Percentiles rank a stretch among this genome's conserved stretches.
phyloP scores from a whole-genome alignment of 2,797 vertebrate species.

The Poecilia gillii region DNA sequence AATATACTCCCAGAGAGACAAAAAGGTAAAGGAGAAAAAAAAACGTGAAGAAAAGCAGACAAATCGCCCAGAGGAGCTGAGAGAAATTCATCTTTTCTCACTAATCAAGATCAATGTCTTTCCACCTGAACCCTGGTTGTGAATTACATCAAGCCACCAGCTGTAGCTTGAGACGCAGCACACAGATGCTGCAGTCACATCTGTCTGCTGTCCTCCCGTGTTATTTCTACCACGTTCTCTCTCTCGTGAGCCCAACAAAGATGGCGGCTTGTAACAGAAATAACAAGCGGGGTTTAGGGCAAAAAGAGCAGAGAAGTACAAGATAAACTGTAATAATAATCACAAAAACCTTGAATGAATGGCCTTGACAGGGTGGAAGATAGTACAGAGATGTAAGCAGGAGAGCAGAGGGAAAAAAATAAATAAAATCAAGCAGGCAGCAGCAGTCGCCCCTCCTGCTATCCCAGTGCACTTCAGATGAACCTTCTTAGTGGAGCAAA shows the following conservation, averaged over 20 bases:
- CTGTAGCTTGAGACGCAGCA: conserved; percentile 9
- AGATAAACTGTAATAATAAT: neutral
- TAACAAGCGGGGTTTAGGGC: neutral
- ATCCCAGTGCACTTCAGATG: conserved; percentile 65
- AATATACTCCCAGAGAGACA: conserved; percentile 1
- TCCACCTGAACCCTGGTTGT: conserved; percentile 21
- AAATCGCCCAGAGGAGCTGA: neutral
- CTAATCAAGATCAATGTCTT: conserved; percentile 45
- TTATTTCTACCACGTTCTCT: conserved; percentile 7
- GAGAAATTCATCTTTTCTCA: conserved; percentile 24
- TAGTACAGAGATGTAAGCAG: neutral
- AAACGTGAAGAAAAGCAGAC: neutral
- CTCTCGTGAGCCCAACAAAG: conserved; percentile 3
- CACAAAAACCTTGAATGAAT: neutral
- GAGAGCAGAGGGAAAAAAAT: neutral
- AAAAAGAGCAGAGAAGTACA: neutral
- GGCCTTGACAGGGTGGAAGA: neutral
- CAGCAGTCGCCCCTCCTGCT: conserved; percentile 39
- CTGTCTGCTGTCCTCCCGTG: conserved; percentile 4
- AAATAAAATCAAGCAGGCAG: conserved; percentile 8
- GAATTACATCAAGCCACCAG: conserved; percentile 28
- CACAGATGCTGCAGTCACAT: conserved; percentile 25
- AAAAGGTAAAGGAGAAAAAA: neutral
- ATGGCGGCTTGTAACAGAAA: neutral
- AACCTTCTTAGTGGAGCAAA: conserved; percentile 45